Evolutionary conservation across 2,113 vertebrate species (phyloP).

Genomic region (Saccopteryx bilineata): DNA sequence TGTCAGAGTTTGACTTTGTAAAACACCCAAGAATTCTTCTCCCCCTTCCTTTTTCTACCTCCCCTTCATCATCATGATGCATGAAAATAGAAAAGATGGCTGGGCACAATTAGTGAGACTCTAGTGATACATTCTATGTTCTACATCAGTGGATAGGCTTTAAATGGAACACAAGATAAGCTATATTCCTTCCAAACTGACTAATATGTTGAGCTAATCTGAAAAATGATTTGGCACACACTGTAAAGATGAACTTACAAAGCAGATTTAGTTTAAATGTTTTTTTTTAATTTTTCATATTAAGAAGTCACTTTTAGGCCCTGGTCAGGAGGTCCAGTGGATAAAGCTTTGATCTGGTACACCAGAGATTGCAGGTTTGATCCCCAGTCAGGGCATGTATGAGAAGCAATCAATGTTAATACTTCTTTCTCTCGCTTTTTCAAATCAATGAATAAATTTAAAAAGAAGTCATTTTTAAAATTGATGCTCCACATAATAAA

Average conservation of each 20-base stretch:
- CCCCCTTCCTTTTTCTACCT: not conserved
- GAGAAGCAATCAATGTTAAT: too few relatives aligned
- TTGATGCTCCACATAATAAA: slow-evolving; percentile 34
- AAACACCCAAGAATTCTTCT: not conserved
- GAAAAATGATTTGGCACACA: slow-evolving; percentile 63
- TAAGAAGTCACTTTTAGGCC: slow-evolving; percentile 10
- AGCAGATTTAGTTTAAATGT: slow-evolving; percentile 59
- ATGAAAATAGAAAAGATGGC: not conserved
- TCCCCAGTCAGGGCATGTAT: too few relatives aligned
- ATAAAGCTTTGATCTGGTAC: too few relatives aligned
- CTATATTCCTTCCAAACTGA: slow-evolving; percentile 50
- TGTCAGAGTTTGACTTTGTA: slow-evolving; percentile 7
- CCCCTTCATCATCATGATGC: slow-evolving; percentile 26
- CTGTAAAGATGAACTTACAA: slow-evolving; percentile 71
- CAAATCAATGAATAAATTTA: too few relatives aligned
- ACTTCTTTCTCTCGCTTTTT: too few relatives aligned
- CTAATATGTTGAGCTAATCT: slow-evolving; percentile 63
- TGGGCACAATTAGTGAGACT: not conserved
- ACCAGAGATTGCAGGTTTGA: too few relatives aligned
- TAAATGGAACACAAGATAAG: slow-evolving; percentile 64
- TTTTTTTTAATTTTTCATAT: slow-evolving; percentile 37
- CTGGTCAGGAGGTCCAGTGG: too few relatives aligned
- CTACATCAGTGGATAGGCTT: slow-evolving; percentile 40
- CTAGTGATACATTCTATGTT: slow-evolving; percentile 19
- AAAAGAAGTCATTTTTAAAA: slow-evolving; percentile 56